Base-by-base conservation (phyloP, 2,888 invertebrate genomes). In the Pristionchus exspectatus region DNA sequence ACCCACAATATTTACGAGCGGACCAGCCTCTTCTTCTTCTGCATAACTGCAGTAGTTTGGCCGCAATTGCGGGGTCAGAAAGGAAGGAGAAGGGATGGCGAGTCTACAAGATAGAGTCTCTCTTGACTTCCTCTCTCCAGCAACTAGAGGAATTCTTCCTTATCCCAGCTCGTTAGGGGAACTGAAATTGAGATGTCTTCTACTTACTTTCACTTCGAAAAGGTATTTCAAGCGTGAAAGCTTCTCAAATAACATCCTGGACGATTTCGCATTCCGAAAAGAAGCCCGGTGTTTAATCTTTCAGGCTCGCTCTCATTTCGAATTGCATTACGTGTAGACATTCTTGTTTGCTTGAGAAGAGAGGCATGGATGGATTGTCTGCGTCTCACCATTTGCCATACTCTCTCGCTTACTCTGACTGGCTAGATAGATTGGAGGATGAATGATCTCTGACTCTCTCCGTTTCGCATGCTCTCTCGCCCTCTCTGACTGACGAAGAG, bases 41-140 rank as follows among this genome's bases (percentile, higher is more conserved):
- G 69, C 69, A 69, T 69, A 63, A 69, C 69, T 44, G 74, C 74
- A 74, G 74, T 74, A 14, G 74, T 74, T 74, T 74, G 74, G 74
- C 24, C n/a, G 24, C 63, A 63, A 63, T 63, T 63, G 63, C 59
- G 63, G 74, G 74, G 38, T 24, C 21, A 74, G 74, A 74, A 24
- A 44, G 74, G 74, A 74, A 38, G 30, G 30, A 21, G 74, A 21
- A 38, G 74, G 21, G 74, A 33, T 21, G 69, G 30, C 12, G 30
- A 50, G 44, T 50, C 44, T 50, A 3, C 5, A 38, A 38, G 38
- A 38, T 66, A 18, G 69, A 69, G n/a, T 72, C 72, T 18, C 72
- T 4, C 74, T 74, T 74, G 38, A 16, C 38, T 38, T 7, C n/a
- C 44, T 21, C 38, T 30, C 21, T 72, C 72, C 44, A 3, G 44